A percentile compares a stretch with the other conserved stretches of the same genome.
Conservation (phyloP, 1,140 invertebrate species). For the Pseudachorutes palmiensis region DNA sequence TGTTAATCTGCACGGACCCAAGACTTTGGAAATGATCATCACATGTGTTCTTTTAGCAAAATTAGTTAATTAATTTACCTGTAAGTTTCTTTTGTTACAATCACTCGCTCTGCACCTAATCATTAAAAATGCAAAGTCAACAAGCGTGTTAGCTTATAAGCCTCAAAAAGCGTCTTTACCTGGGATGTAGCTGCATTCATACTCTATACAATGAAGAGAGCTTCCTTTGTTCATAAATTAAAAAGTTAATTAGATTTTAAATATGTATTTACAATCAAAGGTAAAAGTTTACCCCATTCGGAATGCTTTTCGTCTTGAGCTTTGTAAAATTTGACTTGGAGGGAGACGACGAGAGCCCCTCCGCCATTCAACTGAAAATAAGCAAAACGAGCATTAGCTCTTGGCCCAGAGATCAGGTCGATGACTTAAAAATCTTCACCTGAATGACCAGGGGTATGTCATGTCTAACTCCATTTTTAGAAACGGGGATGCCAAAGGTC, state of each 20-base stretch:
- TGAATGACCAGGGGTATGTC: conserved; percentile 35
- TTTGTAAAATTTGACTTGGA: conserved; percentile 39
- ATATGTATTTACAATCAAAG: neutral
- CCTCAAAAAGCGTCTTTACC: conserved; percentile 9
- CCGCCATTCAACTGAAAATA: conserved; percentile 30
- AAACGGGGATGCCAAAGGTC: conserved; percentile 31
- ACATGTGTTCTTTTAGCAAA: neutral
- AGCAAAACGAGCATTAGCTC: conserved; percentile 17
- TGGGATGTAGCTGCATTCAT: conserved; percentile 35
- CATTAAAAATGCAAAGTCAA: neutral
- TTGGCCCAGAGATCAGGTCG: neutral
- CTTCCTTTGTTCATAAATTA: conserved; percentile 9
- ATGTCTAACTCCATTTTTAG: conserved; percentile 34
- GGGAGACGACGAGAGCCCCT: conserved; percentile 33
- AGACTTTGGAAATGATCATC: neutral
- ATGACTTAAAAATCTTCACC: conserved; percentile 8
- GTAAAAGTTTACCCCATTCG: conserved; percentile 29
- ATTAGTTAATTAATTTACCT: conserved; percentile 21
- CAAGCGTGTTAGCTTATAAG: neutral
- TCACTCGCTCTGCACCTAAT: conserved; percentile 26
- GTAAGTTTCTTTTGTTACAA: conserved; percentile 37
- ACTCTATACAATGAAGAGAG: conserved; percentile 36
- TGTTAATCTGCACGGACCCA: conserved; percentile 22
- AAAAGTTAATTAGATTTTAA: neutral
- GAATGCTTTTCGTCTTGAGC: conserved; percentile 35